A percentile compares a stretch with the other conserved stretches of the same genome.
These are phyloP conservation scores for Periophthalmodon schlosseri DNA, from an alignment of 2,113 vertebrate species.

Conservation along the genomic window DNA sequence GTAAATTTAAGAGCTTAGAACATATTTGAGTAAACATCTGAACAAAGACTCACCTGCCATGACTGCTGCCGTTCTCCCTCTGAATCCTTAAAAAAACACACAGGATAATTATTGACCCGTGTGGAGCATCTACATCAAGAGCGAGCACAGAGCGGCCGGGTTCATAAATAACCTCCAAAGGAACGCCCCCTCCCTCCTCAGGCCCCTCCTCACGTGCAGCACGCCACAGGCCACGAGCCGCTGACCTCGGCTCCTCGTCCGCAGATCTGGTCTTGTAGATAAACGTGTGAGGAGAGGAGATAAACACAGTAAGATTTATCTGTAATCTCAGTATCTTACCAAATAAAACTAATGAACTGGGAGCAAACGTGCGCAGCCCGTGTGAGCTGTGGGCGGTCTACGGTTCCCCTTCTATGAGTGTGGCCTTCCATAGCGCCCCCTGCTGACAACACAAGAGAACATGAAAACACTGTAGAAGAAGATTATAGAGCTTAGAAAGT, in stretches of 20 bases:
- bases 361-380: too few relatives aligned
- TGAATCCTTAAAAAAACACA: constrained; percentile 18
- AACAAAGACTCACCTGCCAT: constrained; percentile 67
- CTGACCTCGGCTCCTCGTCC: constrained; percentile 36
- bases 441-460: background rate
- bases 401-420: background rate
- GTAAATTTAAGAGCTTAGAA: background rate
- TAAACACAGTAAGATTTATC: too few relatives aligned
- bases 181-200: constrained; percentile 44
- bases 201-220: constrained; percentile 8
- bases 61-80: constrained; percentile 18
- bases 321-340: too few relatives aligned
- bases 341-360: background rate
- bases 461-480: background rate
- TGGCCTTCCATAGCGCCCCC: background rate
- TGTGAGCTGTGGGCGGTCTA: too few relatives aligned
- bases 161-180: constrained; percentile 44
- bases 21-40: background rate
- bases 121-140: background rate
- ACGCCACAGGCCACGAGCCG: constrained; percentile 20
- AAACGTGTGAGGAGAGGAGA: constrained; percentile 6
- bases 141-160: background rate
- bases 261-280: constrained; percentile 14
- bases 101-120: constrained; percentile 1
- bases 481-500: background rate